phyloP scores from a whole-genome alignment of 2,888 invertebrate species.

The Zygogramma bicolorata region DNA sequence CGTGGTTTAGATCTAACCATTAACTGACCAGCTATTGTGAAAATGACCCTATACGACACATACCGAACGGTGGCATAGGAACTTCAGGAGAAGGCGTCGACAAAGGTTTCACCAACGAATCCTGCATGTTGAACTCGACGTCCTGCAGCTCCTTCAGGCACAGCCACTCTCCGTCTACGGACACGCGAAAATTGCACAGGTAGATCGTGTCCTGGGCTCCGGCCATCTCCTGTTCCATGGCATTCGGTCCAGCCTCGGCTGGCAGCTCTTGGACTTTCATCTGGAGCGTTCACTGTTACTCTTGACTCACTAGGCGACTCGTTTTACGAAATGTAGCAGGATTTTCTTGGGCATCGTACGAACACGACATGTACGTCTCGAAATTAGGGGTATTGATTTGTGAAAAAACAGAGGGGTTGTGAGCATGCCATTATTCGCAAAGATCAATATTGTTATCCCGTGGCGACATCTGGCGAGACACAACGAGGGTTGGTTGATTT shows the following conservation, averaged over 20 bases:
- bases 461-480: slow-evolving; percentile 24
- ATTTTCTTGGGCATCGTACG: slow-evolving; percentile 20
- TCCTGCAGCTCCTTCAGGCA: slow-evolving; percentile 95
- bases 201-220: slow-evolving; percentile 97
- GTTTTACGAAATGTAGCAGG: not conserved
- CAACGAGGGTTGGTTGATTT: not conserved
- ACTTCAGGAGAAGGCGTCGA: slow-evolving; percentile 75
- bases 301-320: not conserved
- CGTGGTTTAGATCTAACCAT: too few species aligned
- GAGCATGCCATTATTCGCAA: slow-evolving; percentile 26
- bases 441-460: not conserved
- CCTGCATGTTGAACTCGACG: slow-evolving; percentile 83
- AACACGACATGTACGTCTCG: slow-evolving; percentile 26
- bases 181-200: slow-evolving; percentile 96
- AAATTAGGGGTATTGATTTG: slow-evolving; percentile 25
- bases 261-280: slow-evolving; percentile 66
- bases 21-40: too few species aligned
- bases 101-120: slow-evolving; percentile 75
- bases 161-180: slow-evolving; percentile 97
- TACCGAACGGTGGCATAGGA: slow-evolving; percentile 71
- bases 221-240: slow-evolving; percentile 77
- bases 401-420: slow-evolving; percentile 6
- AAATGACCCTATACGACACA: too few species aligned
- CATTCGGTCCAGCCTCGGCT: slow-evolving; percentile 58
- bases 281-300: slow-evolving; percentile 29